A percentile compares a stretch with the other conserved stretches of the same genome.
Evolutionary conservation across 2,888 invertebrate genomes (phyloP).

Genomic region (Gisinianus flammeolus): DNA sequence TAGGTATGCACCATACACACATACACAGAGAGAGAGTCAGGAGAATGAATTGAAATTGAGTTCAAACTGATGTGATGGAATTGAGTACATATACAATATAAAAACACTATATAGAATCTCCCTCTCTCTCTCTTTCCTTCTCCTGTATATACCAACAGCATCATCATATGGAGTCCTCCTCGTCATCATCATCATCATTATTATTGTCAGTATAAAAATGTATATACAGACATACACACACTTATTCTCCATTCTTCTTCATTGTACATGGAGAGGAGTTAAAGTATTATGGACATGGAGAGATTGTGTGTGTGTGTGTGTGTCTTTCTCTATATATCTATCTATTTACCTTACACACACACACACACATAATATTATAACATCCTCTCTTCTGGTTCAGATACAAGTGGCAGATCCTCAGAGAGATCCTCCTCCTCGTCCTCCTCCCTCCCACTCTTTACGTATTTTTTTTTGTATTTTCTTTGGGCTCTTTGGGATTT

Average conservation of each 20-base stretch:
- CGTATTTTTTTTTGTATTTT: neutral
- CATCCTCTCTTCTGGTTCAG: conserved; percentile 8
- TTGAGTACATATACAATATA: neutral
- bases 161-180: too few relatives aligned
- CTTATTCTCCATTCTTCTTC: too few relatives aligned
- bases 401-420: conserved; percentile 27
- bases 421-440: conserved; percentile 31
- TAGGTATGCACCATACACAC: neutral
- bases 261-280: too few relatives aligned
- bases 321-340: too few relatives aligned
- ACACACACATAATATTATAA: too few relatives aligned
- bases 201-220: too few relatives aligned
- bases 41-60: conserved; percentile 28
- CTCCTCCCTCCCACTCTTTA: conserved; percentile 31
- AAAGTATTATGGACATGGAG: too few relatives aligned
- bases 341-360: too few relatives aligned
- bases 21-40: neutral
- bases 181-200: too few relatives aligned
- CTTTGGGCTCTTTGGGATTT: conserved; percentile 38
- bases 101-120: neutral
- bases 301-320: too few relatives aligned
- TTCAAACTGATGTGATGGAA: conserved; percentile 20
- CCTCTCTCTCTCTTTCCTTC: neutral
- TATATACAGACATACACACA: too few relatives aligned
- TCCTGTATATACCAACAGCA: too few relatives aligned